Conservation (phyloP, 2,797 vertebrate species). For the Spinus olivaceus region DNA sequence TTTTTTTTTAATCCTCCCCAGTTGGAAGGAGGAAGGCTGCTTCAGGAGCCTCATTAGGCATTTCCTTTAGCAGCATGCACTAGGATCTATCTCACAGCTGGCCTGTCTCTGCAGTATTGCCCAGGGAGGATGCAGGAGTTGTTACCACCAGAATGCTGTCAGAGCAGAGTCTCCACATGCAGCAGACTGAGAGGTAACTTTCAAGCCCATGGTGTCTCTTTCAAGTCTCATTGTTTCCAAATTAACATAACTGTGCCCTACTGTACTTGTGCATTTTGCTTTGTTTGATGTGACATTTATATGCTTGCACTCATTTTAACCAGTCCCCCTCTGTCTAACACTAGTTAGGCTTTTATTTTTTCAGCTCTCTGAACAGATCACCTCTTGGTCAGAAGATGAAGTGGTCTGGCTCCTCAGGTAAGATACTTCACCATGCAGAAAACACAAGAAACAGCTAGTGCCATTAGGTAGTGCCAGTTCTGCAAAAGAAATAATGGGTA, state of each 20-base stretch:
- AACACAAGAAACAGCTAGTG: not conserved
- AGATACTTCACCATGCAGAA: not conserved
- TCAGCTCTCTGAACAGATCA: not conserved
- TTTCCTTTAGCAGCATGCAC: not conserved
- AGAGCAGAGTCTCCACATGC: not conserved
- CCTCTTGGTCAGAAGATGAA: not conserved
- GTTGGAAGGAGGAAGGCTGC: not conserved
- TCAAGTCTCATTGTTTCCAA: not conserved
- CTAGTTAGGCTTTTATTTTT: not conserved
- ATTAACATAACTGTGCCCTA: not conserved
- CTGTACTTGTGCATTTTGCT: not conserved
- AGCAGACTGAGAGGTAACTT: not conserved
- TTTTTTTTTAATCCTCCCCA: not conserved
- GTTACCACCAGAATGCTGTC: constrained; percentile 23
- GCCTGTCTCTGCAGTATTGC: not conserved
- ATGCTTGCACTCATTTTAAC: not conserved
- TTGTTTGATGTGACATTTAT: not conserved
- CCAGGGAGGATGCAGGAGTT: not conserved
- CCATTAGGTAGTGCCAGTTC: not conserved
- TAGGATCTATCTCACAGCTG: not conserved
- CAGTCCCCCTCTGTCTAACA: not conserved
- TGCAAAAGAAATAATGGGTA: not conserved
- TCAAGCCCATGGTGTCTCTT: not conserved
- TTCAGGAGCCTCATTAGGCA: not conserved
- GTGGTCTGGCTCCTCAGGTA: not conserved